Evolutionary conservation across 2,797 vertebrate species (phyloP).

Genomic region (Orientallactaga sibirica): DNA sequence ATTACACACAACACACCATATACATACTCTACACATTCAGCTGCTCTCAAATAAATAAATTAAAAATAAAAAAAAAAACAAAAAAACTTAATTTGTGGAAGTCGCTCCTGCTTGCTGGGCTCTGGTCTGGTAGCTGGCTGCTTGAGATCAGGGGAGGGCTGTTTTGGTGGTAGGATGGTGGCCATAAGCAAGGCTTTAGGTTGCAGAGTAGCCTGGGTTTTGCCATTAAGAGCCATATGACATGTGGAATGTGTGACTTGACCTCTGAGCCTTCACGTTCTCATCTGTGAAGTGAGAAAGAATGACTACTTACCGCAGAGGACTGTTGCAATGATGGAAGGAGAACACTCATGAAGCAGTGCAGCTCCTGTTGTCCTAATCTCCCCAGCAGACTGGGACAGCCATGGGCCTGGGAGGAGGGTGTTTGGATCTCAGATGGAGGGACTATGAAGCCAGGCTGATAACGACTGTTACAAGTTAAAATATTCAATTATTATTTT

Average conservation of each 20-base stretch:
- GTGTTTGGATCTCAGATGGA: neutral
- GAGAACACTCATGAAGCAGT: neutral
- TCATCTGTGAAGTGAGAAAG: slow-evolving; percentile 32
- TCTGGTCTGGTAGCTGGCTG: neutral
- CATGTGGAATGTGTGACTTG: neutral
- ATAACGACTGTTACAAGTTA: neutral
- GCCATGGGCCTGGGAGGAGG: neutral
- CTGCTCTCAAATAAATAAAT: too few species aligned
- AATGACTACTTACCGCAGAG: neutral
- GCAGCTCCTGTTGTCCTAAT: neutral
- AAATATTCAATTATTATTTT: neutral
- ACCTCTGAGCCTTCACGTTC: neutral
- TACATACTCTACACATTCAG: too few species aligned
- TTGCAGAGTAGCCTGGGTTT: neutral
- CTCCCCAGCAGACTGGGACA: neutral
- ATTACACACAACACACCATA: too few species aligned
- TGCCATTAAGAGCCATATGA: neutral
- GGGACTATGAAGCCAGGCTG: neutral
- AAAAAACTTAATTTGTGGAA: slow-evolving; percentile 32
- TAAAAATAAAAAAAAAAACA: neutral
- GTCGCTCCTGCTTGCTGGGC: neutral
- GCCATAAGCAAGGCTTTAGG: neutral
- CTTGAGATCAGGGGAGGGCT: neutral
- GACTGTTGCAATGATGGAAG: neutral
- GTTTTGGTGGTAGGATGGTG: neutral